Evolutionary conservation across 2,888 invertebrate species (phyloP), one percentile per base, ranked within the genome.

Genomic region (Odontocerum albicorne): DNA sequence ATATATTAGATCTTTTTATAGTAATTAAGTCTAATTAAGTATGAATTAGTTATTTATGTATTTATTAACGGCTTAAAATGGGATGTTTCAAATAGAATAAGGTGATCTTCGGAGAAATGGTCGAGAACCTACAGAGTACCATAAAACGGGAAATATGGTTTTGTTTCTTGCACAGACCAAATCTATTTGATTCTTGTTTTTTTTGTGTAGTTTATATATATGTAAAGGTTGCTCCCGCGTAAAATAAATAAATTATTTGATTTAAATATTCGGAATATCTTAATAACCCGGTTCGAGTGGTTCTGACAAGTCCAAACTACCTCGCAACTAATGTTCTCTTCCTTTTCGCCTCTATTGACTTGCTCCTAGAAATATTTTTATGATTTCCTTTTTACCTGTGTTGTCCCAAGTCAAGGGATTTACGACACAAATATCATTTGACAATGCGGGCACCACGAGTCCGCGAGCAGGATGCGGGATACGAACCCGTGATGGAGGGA

Each of bases 361-460:
- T 43, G 49, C 53, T 57, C 49, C 52, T 47, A 21, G 20, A 59
- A 55, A 52, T 59, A 55, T 59, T 59, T 59, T 59, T 59, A 59
- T 49, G 59, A 55, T 55, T 59, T 59, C 59, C 59, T 59, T 35
- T 27, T 55, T 59, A 59, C 59, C 59, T 59, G 59, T 59, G 20
- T 15, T 47, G n/a, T n/a, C n/a, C n/a, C 22, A 36, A 47, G n/a
- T n/a, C n/a, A 22, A 15, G 38, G 21, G 22, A 21, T 38, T 38
- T 47, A 36, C 32, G 44, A 44, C 44, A 44, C 44, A 27, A 31
- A 44, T n/a, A n/a, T 17, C 17, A 31, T 43, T 44, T 44, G 32
- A 32, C 44, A 32, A 27, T 17, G 1, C 10, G 12, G 44, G 19
- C n/a, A n/a, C n/a, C 10, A 27, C 6, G 27, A 27, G 27, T 27